Evolutionary conservation across 2,113 vertebrate species (phyloP).

Genomic region (Phoxinus phoxinus): DNA sequence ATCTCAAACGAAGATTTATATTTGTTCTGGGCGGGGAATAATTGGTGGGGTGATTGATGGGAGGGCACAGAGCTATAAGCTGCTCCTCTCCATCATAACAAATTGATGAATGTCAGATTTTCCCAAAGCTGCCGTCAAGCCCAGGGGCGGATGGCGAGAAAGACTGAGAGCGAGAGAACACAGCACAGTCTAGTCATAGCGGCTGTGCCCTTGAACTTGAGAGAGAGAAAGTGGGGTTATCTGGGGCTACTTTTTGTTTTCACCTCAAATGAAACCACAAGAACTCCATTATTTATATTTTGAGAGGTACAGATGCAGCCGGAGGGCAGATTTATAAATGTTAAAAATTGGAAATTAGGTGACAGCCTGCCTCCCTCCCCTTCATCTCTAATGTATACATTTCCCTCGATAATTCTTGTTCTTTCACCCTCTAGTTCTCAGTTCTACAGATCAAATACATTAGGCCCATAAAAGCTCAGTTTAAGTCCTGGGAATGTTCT

Average conservation of each 20-base stretch:
- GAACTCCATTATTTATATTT: conserved; percentile 45
- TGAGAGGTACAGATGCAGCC: conserved; percentile 27
- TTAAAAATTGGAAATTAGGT: conserved; percentile 35
- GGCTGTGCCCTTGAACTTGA: conserved; percentile 35
- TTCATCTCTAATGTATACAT: not conserved
- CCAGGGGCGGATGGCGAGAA: conserved; percentile 24
- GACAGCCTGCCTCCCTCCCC: not conserved
- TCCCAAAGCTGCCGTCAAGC: conserved; percentile 45
- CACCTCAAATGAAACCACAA: conserved; percentile 20
- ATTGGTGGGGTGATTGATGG: conserved; percentile 46
- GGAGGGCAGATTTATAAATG: conserved; percentile 30
- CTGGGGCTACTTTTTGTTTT: conserved; percentile 33
- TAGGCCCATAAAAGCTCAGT: conserved; percentile 2
- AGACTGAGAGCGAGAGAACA: conserved; percentile 27
- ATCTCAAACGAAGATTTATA: conserved; percentile 51
- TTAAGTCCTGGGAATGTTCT: conserved; percentile 16
- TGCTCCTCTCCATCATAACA: conserved; percentile 52
- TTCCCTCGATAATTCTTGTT: not conserved
- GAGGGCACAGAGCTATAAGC: conserved; percentile 37
- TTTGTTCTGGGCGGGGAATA: conserved; percentile 46
- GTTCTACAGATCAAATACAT: not conserved
- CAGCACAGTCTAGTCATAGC: not conserved
- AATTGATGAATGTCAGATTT: conserved; percentile 55
- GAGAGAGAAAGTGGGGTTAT: conserved; percentile 18
- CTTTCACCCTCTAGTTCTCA: not conserved